Base-by-base conservation (phyloP, 2,113 vertebrate genomes). In the Myrmecobius fasciatus region DNA sequence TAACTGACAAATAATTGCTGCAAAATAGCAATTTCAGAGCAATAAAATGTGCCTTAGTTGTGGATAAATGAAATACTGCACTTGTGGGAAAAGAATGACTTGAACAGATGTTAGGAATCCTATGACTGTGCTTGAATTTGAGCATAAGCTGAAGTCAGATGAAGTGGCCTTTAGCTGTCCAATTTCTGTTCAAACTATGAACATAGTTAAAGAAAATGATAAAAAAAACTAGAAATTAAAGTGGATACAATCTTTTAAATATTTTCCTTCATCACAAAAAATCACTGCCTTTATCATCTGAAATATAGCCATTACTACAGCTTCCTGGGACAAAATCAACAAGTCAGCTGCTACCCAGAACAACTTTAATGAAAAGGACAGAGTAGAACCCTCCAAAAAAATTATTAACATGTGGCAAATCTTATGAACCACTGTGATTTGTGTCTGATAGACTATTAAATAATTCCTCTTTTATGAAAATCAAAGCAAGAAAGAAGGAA, bases 111-210 rank as follows among this genome's bases (percentile, higher is more conserved):
- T 7, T 99, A 97, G 99, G 98, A 88, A 97, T 89, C 53, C 67
- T 96, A 52, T 98, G 97, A 5, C 83, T 98, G 95, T 99, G 99
- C 97, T 2, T 99, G 98, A 26, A 98, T 98, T 97, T 99, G 99
- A 51, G 98, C 98, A 96, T 99, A 99, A 0, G 99, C 99, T 93
- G 99, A 98, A 11, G 99, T 99, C 97, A 99, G 99, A 98, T 99
- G 99, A 47, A 99, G 99, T 97, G 99, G 99, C 99, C 99, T 99
- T 99, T 22, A 99, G 98, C 97, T 99, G 99, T 1, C 99, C 99
- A 36, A 99, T 96, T 89, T 99, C 99, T 0, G 99, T 99, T 49
- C 99, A 98, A 91, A 99, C 99, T 98, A 99, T 96, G 36, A 99
- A 99, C 99, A 99, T 99, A 53, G 99, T 99, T 99, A 91, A 88